Base-by-base conservation (phyloP, 1,140 invertebrate genomes). In the Drosophila littoralis region DNA sequence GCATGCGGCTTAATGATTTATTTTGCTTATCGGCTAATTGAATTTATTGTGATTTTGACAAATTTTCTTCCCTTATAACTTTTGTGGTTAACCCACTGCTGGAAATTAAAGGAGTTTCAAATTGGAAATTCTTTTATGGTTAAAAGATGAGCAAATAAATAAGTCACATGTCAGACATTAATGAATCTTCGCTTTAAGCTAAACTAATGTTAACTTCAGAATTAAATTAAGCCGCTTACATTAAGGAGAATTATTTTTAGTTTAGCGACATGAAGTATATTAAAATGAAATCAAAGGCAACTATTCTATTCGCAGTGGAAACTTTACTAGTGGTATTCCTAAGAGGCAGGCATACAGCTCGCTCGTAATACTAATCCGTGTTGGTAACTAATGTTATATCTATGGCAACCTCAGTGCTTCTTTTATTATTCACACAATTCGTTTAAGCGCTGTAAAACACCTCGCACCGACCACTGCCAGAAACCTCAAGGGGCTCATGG, bases 341-440 rank as follows among this genome's bases (percentile, higher is more conserved):
- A 28, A 28, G 22, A 28, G 22, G 5, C 28, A 10, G 40, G 22
- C 22, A 17, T 28, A 59, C 6, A 36, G 13, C 43, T 10, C 13
- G 54, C 36, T 28, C 45, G 17, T 63, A 63, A 63, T 51, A 51
- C 60, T 63, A 63, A 63, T 63, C 60, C 36, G 46, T 51, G 60
- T 15, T 50, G 60, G 60, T 51, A 51, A 63, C 46, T 63, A 63
- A 63, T 46, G 60, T 59, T 58, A 67, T 67, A 57, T 48, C 40
- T 67, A 67, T 67, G 35, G 57, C 40, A 59, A 51, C 59, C 71
- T 64, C 54, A 67, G 78, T 73, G 78, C 70, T 68, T 52, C 65
- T 64, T 81, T 79, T 84, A 83, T 83, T 83, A 83, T 83, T 83
- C 81, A 83, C 76, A 83, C 81, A 83, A 83, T 83, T 83, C 81